Percentiles rank a stretch among this genome's conserved stretches.
Conservation (phyloP, 2,797 vertebrate species). For the Intellagama lesueurii region DNA sequence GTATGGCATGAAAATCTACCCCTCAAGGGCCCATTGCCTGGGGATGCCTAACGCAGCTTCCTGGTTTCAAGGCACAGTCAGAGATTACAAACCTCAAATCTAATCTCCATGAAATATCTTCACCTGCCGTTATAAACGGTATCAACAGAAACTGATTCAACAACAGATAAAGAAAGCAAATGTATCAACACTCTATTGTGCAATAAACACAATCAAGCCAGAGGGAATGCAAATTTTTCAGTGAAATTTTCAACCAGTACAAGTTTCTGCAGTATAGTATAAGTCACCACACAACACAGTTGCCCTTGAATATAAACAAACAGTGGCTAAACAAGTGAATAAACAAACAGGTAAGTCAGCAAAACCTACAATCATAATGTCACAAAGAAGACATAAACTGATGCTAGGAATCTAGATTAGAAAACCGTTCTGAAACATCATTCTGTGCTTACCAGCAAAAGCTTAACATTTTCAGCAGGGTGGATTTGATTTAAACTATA, state of each 20-base stretch:
- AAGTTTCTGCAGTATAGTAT: background rate
- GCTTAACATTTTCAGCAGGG: background rate
- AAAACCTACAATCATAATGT: background rate
- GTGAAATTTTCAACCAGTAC: background rate
- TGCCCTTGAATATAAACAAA: background rate
- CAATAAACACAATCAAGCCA: background rate
- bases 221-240: background rate
- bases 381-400: background rate
- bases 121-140: background rate
- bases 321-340: background rate
- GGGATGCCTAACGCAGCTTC: background rate
- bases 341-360: background rate
- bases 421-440: background rate
- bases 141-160: background rate
- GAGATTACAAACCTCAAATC: background rate
- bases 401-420: conserved; percentile 15
- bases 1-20: background rate
- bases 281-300: background rate
- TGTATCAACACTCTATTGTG: background rate
- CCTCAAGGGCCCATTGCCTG: background rate
- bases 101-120: background rate
- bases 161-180: background rate
- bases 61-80: background rate
- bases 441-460: background rate
- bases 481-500: too few species aligned